A percentile compares a stretch with the other conserved stretches of the same genome.
Evolutionary conservation across 2,797 vertebrate species (phyloP).

Genomic region (Nasua narica): DNA sequence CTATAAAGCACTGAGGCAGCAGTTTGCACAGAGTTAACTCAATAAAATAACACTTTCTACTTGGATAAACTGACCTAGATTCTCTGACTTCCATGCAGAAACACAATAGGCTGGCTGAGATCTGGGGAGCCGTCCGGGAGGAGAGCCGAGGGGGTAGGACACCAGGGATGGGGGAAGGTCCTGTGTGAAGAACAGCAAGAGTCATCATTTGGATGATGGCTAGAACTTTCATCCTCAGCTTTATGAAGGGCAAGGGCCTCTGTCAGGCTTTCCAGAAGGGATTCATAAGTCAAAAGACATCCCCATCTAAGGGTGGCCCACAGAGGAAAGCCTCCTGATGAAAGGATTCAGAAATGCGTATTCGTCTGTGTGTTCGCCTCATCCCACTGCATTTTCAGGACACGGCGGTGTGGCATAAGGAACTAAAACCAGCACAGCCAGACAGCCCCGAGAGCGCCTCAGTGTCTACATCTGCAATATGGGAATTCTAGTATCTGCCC

Average conservation of each 20-base stretch:
- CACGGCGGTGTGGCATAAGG: rapidly evolving
- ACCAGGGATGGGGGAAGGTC: neutral
- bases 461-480: neutral
- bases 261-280: neutral
- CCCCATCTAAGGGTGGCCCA: neutral
- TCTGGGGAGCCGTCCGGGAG: conserved; percentile 58
- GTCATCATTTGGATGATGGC: neutral
- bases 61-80: conserved; percentile 86
- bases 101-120: conserved; percentile 77
- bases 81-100: conserved; percentile 77
- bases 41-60: conserved; percentile 85
- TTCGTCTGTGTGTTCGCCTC: neutral
- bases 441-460: neutral
- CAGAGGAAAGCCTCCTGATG: neutral
- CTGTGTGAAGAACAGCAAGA: neutral
- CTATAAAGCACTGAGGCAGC: conserved; percentile 70
- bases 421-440: neutral
- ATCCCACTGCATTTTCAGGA: neutral
- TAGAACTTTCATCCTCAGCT: neutral
- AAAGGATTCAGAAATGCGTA: neutral
- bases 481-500: neutral
- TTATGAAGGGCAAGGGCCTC: too few species aligned
- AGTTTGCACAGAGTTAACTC: conserved; percentile 83
- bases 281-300: neutral
- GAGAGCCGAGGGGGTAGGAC: conserved; percentile 35